Evolutionary conservation across 2,113 vertebrate species (phyloP).

Genomic region (Alosa alosa): DNA sequence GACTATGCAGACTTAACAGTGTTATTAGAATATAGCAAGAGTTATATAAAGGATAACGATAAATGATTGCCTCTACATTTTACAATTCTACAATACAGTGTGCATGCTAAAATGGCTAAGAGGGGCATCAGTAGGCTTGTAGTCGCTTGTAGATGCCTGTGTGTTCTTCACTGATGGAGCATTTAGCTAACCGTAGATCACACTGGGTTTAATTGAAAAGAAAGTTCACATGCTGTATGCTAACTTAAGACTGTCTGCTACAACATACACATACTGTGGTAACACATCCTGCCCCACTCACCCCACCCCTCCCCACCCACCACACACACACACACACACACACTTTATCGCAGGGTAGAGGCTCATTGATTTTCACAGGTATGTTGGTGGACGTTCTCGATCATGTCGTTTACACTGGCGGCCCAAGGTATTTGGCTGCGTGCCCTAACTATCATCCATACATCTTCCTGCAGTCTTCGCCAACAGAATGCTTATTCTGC

Average conservation of each 20-base stretch:
- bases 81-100: neutral
- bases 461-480: neutral
- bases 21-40: neutral
- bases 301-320: too few relatives aligned
- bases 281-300: neutral
- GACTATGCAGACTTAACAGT: neutral
- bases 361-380: neutral
- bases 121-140: neutral
- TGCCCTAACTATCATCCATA: neutral
- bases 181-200: neutral
- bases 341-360: neutral
- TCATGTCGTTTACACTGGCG: constrained; percentile 5
- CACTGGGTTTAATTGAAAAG: neutral
- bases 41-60: neutral
- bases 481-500: neutral
- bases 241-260: neutral
- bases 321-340: neutral
- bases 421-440: neutral
- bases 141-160: neutral
- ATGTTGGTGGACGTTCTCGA: neutral
- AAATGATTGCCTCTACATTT: neutral
- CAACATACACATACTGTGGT: neutral
- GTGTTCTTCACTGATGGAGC: too few relatives aligned
- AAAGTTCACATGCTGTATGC: neutral
- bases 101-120: neutral